A percentile compares a stretch with the other conserved stretches of the same genome.
Evolutionary conservation across 1,140 invertebrate genomes (phyloP).

Genomic region (Euura saliciscinereae): DNA sequence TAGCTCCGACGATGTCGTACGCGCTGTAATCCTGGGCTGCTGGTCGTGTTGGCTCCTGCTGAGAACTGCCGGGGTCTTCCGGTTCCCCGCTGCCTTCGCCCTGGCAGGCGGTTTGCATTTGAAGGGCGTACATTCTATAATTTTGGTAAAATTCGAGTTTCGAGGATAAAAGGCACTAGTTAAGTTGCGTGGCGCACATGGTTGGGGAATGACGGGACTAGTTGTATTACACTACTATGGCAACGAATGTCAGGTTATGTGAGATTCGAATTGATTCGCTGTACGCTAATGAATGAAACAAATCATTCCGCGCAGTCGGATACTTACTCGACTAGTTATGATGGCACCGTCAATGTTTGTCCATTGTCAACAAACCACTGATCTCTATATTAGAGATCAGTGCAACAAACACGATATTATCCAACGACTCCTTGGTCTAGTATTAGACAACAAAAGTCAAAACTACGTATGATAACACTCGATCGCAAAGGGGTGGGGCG

Average conservation of each 20-base stretch:
- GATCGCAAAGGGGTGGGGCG: not conserved
- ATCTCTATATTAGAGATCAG: too few relatives aligned
- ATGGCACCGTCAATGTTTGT: not conserved
- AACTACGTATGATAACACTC: not conserved
- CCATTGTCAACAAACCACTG: not conserved
- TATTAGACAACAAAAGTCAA: not conserved
- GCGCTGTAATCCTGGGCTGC: conserved; percentile 74
- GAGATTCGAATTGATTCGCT: not conserved
- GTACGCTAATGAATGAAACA: not conserved
- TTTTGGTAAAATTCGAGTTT: not conserved
- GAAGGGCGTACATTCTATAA: conserved; percentile 53
- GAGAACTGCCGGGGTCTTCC: conserved; percentile 46
- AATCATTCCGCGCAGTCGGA: not conserved
- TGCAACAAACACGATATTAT: not conserved
- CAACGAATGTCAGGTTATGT: not conserved
- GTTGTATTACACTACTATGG: not conserved
- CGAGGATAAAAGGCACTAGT: not conserved
- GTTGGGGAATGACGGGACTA: too few relatives aligned
- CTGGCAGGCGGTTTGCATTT: conserved; percentile 55
- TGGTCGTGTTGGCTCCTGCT: conserved; percentile 51
- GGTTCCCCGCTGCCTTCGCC: conserved; percentile 50
- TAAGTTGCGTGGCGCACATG: not conserved
- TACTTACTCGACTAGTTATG: not conserved
- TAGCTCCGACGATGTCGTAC: conserved; percentile 94
- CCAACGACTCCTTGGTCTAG: too few relatives aligned